phyloP scores from a whole-genome alignment of 2,797 vertebrate genomes.

The Acipenser transmontanus region DNA sequence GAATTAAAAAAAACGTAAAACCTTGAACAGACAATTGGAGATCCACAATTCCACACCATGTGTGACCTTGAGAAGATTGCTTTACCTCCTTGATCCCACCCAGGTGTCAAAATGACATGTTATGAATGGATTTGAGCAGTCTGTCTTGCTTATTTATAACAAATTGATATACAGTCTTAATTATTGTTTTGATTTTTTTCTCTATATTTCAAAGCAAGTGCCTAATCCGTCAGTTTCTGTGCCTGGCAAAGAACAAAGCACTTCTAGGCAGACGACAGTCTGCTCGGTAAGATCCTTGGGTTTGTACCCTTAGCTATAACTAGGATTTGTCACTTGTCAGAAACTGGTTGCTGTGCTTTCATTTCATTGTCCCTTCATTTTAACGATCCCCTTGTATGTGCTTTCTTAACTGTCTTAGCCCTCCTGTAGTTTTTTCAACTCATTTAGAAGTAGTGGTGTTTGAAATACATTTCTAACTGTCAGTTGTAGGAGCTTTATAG shows the following conservation, averaged over 20 bases:
- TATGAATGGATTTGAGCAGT: too few relatives aligned
- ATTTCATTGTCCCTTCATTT: too few relatives aligned
- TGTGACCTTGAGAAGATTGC: too few relatives aligned
- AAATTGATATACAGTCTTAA: conserved; percentile 9
- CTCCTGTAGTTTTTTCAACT: background rate
- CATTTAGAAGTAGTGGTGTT: background rate
- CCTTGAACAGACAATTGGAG: too few relatives aligned
- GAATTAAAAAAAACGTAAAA: too few relatives aligned
- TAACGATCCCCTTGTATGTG: background rate
- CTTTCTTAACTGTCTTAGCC: conserved; percentile 14
- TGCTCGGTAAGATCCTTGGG: conserved; percentile 52
- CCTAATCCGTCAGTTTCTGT: conserved; percentile 52
- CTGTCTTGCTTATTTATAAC: too few relatives aligned
- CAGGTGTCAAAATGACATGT: too few relatives aligned
- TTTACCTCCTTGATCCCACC: too few relatives aligned
- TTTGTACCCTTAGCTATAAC: conserved; percentile 7
- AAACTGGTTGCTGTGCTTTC: conserved; percentile 15
- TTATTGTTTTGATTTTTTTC: conserved; percentile 22
- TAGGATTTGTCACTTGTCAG: background rate
- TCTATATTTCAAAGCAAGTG: conserved; percentile 51
- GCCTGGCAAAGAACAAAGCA: conserved; percentile 54
- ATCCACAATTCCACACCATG: too few relatives aligned
- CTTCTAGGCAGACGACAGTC: conserved; percentile 54
- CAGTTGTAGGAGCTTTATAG: background rate
- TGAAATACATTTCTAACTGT: background rate